Evolutionary conservation across 2,888 invertebrate species (phyloP).

Genomic region (Scaptodrosophila latifasciaeformis): DNA sequence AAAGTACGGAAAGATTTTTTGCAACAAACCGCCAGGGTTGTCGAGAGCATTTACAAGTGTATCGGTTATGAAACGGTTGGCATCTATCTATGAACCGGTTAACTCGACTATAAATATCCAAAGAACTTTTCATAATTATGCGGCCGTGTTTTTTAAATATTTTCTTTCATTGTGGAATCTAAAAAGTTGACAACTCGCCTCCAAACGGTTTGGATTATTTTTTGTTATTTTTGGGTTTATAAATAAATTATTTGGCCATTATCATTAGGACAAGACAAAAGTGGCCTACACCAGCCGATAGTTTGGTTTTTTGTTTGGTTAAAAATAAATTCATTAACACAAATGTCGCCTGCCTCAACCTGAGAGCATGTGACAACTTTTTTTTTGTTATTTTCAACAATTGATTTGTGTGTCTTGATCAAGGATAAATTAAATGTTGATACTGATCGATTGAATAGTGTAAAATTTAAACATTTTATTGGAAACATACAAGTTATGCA

Average conservation of each 20-base stretch:
- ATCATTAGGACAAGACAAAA: constrained; percentile 6
- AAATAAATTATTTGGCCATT: constrained; percentile 39
- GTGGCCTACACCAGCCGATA: constrained; percentile 16
- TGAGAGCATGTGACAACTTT: no score
- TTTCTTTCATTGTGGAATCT: not conserved
- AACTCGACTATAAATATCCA: no score
- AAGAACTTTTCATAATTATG: no score
- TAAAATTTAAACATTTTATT: constrained; percentile 60
- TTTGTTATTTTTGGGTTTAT: constrained; percentile 34
- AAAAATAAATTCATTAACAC: constrained; percentile 66
- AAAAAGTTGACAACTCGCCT: constrained; percentile 29
- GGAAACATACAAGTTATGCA: constrained; percentile 44
- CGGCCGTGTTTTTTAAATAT: no score
- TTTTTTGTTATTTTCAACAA: no score
- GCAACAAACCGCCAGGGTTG: constrained; percentile 33
- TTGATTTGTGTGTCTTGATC: constrained; percentile 34
- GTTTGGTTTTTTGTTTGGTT: constrained; percentile 25
- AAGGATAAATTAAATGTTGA: constrained; percentile 29
- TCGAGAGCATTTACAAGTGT: constrained; percentile 5
- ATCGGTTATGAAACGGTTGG: constrained; percentile 2
- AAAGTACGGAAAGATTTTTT: constrained; percentile 11
- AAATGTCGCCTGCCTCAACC: constrained; percentile 7
- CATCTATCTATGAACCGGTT: no score
- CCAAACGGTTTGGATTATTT: not conserved
- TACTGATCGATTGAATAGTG: constrained; percentile 5